phyloP scores from a whole-genome alignment of 2,113 vertebrate species.

The Elaphurus davidianus region DNA sequence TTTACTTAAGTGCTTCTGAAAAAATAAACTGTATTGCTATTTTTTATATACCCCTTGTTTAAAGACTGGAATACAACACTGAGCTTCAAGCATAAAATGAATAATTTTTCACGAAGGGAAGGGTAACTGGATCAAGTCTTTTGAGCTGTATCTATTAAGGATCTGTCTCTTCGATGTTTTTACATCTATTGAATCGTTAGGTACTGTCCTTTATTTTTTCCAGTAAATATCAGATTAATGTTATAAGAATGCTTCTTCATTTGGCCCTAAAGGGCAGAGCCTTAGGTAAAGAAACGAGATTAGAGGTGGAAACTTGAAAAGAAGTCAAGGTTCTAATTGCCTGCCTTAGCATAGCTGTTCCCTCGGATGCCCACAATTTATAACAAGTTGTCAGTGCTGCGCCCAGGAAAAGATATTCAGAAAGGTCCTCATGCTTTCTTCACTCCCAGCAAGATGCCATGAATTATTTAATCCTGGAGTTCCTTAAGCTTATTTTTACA shows the following conservation, averaged over 20 bases:
- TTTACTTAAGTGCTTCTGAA: background rate
- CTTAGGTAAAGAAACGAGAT: background rate
- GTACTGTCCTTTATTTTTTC: background rate
- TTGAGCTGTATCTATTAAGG: background rate
- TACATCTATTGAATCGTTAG: background rate
- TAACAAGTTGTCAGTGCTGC: conserved; percentile 58
- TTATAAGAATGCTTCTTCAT: background rate
- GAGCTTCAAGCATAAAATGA: background rate
- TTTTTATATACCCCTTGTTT: background rate
- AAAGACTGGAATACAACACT: background rate
- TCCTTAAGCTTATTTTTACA: conserved; percentile 57
- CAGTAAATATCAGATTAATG: background rate
- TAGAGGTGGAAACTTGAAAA: background rate
- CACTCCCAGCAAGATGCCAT: conserved; percentile 62
- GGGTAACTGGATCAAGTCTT: background rate
- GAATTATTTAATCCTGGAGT: conserved; percentile 79
- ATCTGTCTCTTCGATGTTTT: background rate
- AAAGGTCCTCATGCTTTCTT: conserved; percentile 60
- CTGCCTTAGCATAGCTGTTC: background rate
- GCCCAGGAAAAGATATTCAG: conserved; percentile 68
- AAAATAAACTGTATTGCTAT: background rate
- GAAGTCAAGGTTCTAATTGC: background rate
- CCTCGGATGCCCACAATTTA: conserved; percentile 43
- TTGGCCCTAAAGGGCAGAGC: background rate
- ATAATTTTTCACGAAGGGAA: background rate